A percentile compares a stretch with the other conserved stretches of the same genome.
Evolutionary conservation across 2,797 vertebrate species (phyloP).

Genomic region (Dryobates pubescens): DNA sequence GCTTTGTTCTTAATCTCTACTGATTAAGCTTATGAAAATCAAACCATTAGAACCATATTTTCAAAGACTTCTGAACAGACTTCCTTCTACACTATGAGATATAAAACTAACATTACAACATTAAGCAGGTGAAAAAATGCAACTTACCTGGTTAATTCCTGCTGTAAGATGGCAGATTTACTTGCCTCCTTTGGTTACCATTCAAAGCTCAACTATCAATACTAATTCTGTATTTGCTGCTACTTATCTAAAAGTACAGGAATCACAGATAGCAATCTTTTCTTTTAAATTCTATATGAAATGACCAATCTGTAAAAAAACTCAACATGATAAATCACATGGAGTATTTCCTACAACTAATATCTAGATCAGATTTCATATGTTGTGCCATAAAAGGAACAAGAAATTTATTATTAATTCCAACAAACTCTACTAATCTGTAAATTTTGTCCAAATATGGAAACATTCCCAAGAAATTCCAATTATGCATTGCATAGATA

Average conservation of each 20-base stretch:
- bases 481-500: not conserved
- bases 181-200: not conserved
- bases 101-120: not conserved
- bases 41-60: not conserved
- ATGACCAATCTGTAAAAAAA: not conserved
- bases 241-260: not conserved
- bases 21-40: constrained; percentile 30
- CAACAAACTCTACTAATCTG: not conserved
- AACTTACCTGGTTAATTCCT: not conserved
- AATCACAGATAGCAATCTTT: not conserved
- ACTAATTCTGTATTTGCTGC: not conserved
- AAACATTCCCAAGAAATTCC: not conserved
- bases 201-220: not conserved
- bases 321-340: not conserved
- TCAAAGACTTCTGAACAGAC: not conserved
- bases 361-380: not conserved
- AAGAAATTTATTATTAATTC: not conserved
- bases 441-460: not conserved
- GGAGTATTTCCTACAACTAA: not conserved
- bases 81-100: not conserved
- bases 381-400: not conserved
- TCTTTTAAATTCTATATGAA: not conserved
- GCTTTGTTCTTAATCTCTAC: constrained; percentile 12
- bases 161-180: not conserved
- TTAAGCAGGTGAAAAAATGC: not conserved